These are phyloP conservation scores for Colius striatus DNA, from an alignment of 2,113 vertebrate species.

Conservation along the genomic window DNA sequence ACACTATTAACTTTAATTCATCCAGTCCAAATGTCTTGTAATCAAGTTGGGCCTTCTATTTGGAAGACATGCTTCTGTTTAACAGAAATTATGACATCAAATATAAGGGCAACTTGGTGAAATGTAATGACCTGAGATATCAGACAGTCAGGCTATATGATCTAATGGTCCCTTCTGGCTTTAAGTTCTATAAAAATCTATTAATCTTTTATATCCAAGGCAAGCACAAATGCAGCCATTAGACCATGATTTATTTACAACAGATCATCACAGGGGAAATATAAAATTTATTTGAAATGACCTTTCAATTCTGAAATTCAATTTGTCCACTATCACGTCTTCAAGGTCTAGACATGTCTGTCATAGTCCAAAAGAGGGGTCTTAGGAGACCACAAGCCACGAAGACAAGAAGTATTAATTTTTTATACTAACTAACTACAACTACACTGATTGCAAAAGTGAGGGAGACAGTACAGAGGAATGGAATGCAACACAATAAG, in stretches of 20 bases:
- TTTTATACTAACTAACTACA: conserved; percentile 9
- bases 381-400: neutral
- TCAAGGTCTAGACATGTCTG: neutral
- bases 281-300: conserved; percentile 52
- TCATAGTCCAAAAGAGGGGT: conserved; percentile 1
- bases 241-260: conserved; percentile 63
- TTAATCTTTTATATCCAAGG: conserved; percentile 15
- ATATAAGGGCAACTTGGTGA: neutral
- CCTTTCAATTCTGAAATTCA: conserved; percentile 37
- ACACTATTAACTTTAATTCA: neutral
- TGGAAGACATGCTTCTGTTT: neutral
- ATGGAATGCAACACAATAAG: neutral
- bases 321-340: conserved; percentile 17
- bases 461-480: neutral
- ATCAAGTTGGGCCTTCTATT: neutral
- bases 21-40: neutral
- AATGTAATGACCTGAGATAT: neutral
- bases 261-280: conserved; percentile 22
- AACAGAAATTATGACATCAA: neutral
- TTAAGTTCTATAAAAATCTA: conserved; percentile 2
- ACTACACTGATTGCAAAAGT: neutral
- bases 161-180: neutral
- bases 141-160: neutral
- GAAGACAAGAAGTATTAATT: conserved; percentile 22
- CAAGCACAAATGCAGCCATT: neutral